Conservation (phyloP, 30 jellyfish, hydroid and myxozoan genomes). For the Catostylus mosaicus region DNA sequence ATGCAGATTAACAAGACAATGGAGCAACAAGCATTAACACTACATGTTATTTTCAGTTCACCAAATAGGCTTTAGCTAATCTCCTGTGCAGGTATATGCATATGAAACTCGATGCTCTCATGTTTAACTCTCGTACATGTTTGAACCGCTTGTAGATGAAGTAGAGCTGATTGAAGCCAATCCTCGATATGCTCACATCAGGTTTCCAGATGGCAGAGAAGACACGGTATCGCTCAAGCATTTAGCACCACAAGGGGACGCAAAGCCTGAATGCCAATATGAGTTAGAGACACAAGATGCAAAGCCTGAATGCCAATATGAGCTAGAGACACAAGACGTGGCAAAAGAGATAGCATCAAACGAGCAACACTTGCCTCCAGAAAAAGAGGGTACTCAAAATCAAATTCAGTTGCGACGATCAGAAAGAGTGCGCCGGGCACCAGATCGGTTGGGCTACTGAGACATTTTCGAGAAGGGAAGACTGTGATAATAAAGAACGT, state of each 20-base stretch:
- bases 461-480: slow-evolving; percentile 5
- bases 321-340: slow-evolving; percentile 15
- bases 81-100: too few relatives aligned
- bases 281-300: slow-evolving; percentile 26
- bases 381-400: slow-evolving; percentile 4
- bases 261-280: slow-evolving; percentile 20
- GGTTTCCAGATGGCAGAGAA: slow-evolving; percentile 53
- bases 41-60: too few relatives aligned
- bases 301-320: slow-evolving; percentile 21
- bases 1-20: too few relatives aligned
- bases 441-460: slow-evolving; percentile 5
- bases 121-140: too few relatives aligned
- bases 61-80: too few relatives aligned
- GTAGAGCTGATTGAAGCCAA: slow-evolving; percentile 45
- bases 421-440: slow-evolving; percentile 13
- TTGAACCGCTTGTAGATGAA: slow-evolving; percentile 46
- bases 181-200: slow-evolving; percentile 42
- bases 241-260: slow-evolving; percentile 39
- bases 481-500: too few relatives aligned
- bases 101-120: too few relatives aligned
- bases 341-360: neutral
- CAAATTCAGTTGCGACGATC: slow-evolving; percentile 19
- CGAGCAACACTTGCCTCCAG: neutral
- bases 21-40: too few relatives aligned
- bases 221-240: slow-evolving; percentile 42